Evolutionary conservation across 2,797 vertebrate genomes (phyloP), one percentile per base, ranked within the genome.

Genomic region (Gymnoscopelus braueri): DNA sequence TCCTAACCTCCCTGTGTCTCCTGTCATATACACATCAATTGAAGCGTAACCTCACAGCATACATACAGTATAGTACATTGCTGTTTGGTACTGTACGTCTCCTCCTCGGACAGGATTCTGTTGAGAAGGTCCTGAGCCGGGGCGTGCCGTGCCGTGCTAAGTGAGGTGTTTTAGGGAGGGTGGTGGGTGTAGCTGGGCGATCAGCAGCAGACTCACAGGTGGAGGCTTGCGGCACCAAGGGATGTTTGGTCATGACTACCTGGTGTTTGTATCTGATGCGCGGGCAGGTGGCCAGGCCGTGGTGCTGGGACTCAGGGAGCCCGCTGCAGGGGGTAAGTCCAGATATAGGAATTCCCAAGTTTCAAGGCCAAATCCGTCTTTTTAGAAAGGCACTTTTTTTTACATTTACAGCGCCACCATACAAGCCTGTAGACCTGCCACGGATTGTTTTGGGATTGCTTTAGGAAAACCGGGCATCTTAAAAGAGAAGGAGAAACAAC

Each of bases 171-270:
- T 39, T 56, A 61, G 75, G 74, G 60, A 8, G 39, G 63, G 52
- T 0, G 47, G n/a, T n/a, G 65, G 73, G 81, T 67, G 19, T 35
- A 32, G 51, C 63, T 24, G 26, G 26, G 26, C 7, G 39, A 44
- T 2, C 39, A 57, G 53, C 54, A 48, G 79, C 19, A 86, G 14
- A 54, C 47, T 19, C 39, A 60, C 65, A 80, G 68, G 50, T 76
- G 84, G 80, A 69, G 80, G 71, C 68, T 84, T 61, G 86, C 66
- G 8, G 60, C 66, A 52, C 58, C 77, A 75, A 7, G 29, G 73
- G 60, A 79, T 90, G 81, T 83, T 87, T 52, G 88, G 75, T 23
- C 84, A 90, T 54, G 89, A 92, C 71, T 89, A 77, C 84, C 90
- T 89, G 87, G 82, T 91, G 77, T 81, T 89, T 53, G 19, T 85